phyloP scores from a whole-genome alignment of 2,888 invertebrate species.

The Orthosia gracilis region DNA sequence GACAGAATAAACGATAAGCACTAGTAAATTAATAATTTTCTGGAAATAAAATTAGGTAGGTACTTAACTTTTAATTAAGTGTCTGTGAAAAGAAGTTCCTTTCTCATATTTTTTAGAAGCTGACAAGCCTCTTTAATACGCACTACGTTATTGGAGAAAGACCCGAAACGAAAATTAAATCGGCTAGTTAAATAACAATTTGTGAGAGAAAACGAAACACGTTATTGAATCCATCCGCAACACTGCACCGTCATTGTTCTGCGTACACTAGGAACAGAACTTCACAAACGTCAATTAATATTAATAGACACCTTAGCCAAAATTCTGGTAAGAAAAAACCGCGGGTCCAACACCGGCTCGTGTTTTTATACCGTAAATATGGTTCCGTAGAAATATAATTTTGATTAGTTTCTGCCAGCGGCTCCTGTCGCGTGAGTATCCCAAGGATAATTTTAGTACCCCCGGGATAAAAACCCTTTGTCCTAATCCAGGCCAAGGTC shows the following conservation, averaged over 20 bases:
- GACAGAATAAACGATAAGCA: neutral
- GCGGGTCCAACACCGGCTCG: slow-evolving; percentile 63
- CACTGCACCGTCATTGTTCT: slow-evolving; percentile 84
- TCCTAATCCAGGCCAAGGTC: no score
- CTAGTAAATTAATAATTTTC: no score
- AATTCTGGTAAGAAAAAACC: slow-evolving; percentile 73
- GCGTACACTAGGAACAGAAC: slow-evolving; percentile 74
- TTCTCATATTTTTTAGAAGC: neutral
- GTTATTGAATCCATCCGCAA: slow-evolving; percentile 72
- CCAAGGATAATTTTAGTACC: no score
- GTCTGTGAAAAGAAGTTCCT: neutral
- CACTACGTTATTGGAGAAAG: slow-evolving; percentile 42
- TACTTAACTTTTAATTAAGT: neutral
- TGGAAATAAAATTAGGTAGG: neutral
- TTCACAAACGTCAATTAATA: slow-evolving; percentile 84
- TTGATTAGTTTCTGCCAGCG: no score
- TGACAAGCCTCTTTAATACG: neutral
- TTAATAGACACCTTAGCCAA: slow-evolving; percentile 82
- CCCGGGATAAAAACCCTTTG: no score
- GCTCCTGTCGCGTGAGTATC: no score
- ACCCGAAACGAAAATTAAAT: slow-evolving; percentile 45
- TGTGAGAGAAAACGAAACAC: slow-evolving; percentile 73
- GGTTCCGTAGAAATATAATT: slow-evolving; percentile 62
- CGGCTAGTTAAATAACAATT: slow-evolving; percentile 66
- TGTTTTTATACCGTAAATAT: slow-evolving; percentile 67